phyloP scores from a whole-genome alignment of 2,888 invertebrate genomes.

The Eupithecia pulchellata region DNA sequence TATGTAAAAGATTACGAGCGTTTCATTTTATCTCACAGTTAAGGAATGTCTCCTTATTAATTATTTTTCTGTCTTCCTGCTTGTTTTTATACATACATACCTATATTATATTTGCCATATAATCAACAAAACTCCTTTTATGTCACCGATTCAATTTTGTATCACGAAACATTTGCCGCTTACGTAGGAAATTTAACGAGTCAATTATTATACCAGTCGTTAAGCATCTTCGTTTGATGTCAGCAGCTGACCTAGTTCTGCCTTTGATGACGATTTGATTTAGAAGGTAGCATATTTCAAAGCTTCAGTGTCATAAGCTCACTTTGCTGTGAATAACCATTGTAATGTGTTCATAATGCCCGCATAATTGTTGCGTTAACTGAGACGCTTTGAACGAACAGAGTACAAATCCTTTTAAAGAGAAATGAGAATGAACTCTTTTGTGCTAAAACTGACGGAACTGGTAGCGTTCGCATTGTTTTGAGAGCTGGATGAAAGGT shows the following conservation, averaged over 20 bases:
- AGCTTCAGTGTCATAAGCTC: slow-evolving; percentile 38
- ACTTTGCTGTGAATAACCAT: slow-evolving; percentile 42
- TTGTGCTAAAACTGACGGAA: slow-evolving; percentile 24
- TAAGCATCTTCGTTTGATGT: slow-evolving; percentile 40
- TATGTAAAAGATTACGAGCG: slow-evolving; percentile 22
- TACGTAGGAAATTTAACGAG: slow-evolving; percentile 16
- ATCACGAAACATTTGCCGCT: slow-evolving; percentile 8
- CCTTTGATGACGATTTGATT: slow-evolving; percentile 44
- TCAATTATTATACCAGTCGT: slow-evolving; percentile 27
- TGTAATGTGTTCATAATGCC: slow-evolving; percentile 40
- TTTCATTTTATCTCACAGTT: neutral
- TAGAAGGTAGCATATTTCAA: slow-evolving; percentile 36
- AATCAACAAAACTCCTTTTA: neutral
- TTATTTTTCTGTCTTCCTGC: neutral
- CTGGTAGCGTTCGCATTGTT: neutral
- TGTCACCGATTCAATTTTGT: neutral
- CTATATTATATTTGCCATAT: neutral
- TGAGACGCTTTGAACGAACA: slow-evolving; percentile 19
- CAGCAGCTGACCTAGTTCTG: slow-evolving; percentile 42
- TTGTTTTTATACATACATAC: neutral
- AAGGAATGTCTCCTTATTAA: neutral
- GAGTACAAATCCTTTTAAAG: neutral
- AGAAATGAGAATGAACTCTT: slow-evolving; percentile 12
- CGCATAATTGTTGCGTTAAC: slow-evolving; percentile 41
- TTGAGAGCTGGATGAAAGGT: neutral